phyloP scores from a whole-genome alignment of 2,797 vertebrate genomes.

The Poecilia wingei region DNA sequence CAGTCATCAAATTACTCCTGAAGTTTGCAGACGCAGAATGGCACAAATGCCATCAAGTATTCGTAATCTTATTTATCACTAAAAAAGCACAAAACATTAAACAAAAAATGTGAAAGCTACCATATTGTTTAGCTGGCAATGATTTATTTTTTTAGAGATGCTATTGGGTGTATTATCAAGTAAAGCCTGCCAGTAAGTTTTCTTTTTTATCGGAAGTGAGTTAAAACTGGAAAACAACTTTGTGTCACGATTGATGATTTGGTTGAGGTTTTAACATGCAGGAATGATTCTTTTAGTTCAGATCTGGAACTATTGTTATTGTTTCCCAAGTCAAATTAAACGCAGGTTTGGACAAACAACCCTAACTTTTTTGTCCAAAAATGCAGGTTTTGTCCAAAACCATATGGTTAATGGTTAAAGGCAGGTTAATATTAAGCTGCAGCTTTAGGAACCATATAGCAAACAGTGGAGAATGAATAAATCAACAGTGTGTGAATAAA shows the following conservation, averaged over 20 bases:
- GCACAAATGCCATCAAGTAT: neutral
- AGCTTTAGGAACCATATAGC: neutral
- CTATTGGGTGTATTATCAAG: neutral
- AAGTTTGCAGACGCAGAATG: neutral
- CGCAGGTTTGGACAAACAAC: neutral
- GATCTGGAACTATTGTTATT: neutral
- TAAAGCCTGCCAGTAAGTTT: neutral
- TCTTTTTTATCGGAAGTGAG: neutral
- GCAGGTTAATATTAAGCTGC: neutral
- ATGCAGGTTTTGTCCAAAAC: too few species aligned
- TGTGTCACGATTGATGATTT: neutral
- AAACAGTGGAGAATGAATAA: neutral
- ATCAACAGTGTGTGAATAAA: neutral
- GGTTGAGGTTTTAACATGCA: neutral
- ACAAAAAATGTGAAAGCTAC: neutral
- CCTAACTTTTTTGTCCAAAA: too few species aligned
- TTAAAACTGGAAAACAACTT: neutral
- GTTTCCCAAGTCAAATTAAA: neutral
- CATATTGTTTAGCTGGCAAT: neutral
- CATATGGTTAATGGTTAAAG: neutral
- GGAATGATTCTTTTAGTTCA: neutral
- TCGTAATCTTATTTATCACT: neutral
- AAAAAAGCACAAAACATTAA: neutral
- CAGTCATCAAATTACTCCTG: neutral
- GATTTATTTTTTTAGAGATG: too few species aligned